Percentiles rank a stretch among this genome's conserved stretches.
phyloP scores from a whole-genome alignment of 2,888 invertebrate species.

The Drosophila rellima region DNA sequence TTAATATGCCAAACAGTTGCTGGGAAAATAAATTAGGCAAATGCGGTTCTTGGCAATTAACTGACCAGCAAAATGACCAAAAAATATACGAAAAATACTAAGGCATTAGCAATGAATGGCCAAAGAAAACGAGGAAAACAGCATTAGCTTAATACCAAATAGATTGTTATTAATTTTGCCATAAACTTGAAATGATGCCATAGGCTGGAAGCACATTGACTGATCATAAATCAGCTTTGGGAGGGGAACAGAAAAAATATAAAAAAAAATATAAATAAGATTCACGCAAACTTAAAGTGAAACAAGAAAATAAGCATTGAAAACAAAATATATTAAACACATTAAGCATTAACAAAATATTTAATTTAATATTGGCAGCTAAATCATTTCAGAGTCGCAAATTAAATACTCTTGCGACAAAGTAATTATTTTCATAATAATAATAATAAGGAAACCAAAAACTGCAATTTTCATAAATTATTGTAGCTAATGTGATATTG shows the following conservation, averaged over 20 bases:
- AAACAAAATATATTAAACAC: conserved; percentile 10
- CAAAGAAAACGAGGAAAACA: conserved; percentile 8
- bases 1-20: conserved; percentile 51
- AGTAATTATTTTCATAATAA: background rate
- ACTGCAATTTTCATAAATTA: background rate
- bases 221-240: conserved; percentile 43
- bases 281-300: background rate
- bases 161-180: conserved; percentile 61
- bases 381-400: background rate
- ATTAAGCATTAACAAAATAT: conserved; percentile 8
- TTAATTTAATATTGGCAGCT: too few relatives aligned
- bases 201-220: conserved; percentile 59
- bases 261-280: background rate
- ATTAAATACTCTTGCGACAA: conserved; percentile 2
- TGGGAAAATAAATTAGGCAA: conserved; percentile 48
- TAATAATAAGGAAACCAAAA: background rate
- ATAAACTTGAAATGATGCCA: conserved; percentile 49
- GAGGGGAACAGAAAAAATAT: conserved; percentile 16
- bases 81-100: background rate
- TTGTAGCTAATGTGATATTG: background rate
- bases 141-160: conserved; percentile 41
- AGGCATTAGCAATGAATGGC: conserved; percentile 1
- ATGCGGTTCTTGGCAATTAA: conserved; percentile 52
- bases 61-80: conserved; percentile 18
- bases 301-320: conserved; percentile 19